phyloP scores from a whole-genome alignment of 2,113 vertebrate genomes.

The Apodemus sylvaticus region DNA sequence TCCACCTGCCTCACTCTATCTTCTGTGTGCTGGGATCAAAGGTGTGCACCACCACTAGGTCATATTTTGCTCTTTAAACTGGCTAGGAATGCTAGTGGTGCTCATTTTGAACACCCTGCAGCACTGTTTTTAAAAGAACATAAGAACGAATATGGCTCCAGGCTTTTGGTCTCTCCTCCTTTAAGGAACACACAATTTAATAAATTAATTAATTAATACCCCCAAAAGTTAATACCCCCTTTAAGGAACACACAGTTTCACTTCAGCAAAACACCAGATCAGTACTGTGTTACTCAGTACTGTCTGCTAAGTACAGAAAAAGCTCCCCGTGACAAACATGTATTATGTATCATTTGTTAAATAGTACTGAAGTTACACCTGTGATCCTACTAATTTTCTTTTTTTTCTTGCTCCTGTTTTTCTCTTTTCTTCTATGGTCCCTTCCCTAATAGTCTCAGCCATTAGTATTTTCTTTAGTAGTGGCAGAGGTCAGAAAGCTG shows the following conservation, averaged over 20 bases:
- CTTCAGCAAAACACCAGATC: constrained; percentile 38
- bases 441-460: not conserved
- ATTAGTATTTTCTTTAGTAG: constrained; percentile 18
- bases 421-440: not conserved
- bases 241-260: constrained; percentile 38
- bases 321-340: constrained; percentile 46
- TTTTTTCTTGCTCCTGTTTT: not conserved
- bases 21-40: not conserved
- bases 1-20: not conserved
- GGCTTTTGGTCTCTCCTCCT: not conserved
- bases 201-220: too few relatives aligned
- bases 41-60: not conserved
- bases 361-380: constrained; percentile 51
- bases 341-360: constrained; percentile 59
- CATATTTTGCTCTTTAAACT: not conserved
- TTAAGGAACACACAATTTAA: constrained; percentile 31
- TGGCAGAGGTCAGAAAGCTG: constrained; percentile 29
- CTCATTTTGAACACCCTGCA: constrained; percentile 5
- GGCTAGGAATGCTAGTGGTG: not conserved
- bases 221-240: constrained; percentile 25
- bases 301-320: constrained; percentile 62
- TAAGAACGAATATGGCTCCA: constrained; percentile 5
- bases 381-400: constrained; percentile 5
- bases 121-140: constrained; percentile 15
- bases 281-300: constrained; percentile 37